Evolutionary conservation across 2,888 invertebrate genomes (phyloP), one percentile per base, ranked within the genome.

Genomic region (Augochlorella aurata): DNA sequence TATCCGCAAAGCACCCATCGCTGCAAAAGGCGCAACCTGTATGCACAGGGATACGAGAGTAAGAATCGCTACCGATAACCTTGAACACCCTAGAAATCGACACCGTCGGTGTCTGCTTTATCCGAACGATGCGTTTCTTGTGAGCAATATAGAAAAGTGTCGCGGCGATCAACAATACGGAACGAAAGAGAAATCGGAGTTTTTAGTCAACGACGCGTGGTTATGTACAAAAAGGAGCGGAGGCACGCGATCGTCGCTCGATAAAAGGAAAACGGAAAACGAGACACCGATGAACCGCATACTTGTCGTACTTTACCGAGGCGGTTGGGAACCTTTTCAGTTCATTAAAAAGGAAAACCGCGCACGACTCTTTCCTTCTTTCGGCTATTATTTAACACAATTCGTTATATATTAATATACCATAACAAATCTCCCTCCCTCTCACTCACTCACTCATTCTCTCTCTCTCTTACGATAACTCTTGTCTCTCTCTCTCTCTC

Each of bases 361-460:
- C 83, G 85, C 83, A 82, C 83, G 66, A 80, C 74, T 88, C 75
- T 73, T 77, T 80, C 58, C 66, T 70, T 79, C 24, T 74, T 74
- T 79, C 78, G 75, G 76, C 77, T 89, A 89, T 79, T 80, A 73
- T 87, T 81, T 82, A 87, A 89, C 86, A 79, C 87, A 88, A 89
- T 78, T 85, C 72, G 54, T 79, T 77, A 87, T 86, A 80, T 74
- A 82, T 85, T 79, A 82, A 86, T 87, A 79, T 86, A 78, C 82
- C 85, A 82, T 87, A 77, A 79, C 85, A 85, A 86, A 74, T 83
- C 66, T 83, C 80, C 85, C 73, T 78, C 86, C 70, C 82, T 75
- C 80, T 79, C 81, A 84, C 12, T 50, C 50, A 14, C 67, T 61
- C 83, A 77, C 81, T 84, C 61, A 82, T 79, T 86, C 74, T 50